phyloP scores from a whole-genome alignment of 2,888 invertebrate species.

The Pristionchus japonicus region DNA sequence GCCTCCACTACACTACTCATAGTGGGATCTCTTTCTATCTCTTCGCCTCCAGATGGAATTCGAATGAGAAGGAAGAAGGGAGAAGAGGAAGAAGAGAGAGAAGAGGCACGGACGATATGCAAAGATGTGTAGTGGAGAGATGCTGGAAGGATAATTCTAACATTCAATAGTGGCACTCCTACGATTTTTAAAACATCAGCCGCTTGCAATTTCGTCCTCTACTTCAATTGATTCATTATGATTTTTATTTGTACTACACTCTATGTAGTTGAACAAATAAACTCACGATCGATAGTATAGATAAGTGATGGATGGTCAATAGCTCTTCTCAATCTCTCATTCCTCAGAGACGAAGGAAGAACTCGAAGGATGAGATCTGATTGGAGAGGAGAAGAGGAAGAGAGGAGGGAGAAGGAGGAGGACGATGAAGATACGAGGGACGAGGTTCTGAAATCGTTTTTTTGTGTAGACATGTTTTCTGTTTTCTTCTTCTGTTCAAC shows the following conservation, averaged over 20 bases:
- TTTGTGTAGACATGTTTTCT: too few relatives aligned
- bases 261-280: too few relatives aligned
- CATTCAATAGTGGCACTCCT: not conserved
- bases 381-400: conserved; percentile 19
- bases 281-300: conserved; percentile 23
- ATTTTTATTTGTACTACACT: too few relatives aligned
- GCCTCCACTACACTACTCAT: not conserved
- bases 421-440: not conserved
- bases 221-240: too few relatives aligned
- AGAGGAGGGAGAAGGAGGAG: not conserved
- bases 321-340: not conserved
- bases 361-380: conserved; percentile 16
- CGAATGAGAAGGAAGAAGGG: conserved; percentile 28
- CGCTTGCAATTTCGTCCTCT: too few relatives aligned
- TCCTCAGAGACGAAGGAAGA: conserved; percentile 16
- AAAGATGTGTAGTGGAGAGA: not conserved
- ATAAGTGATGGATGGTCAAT: conserved; percentile 30
- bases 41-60: not conserved
- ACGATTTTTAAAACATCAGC: too few relatives aligned
- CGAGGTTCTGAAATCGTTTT: not conserved
- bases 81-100: not conserved
- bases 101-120: conserved; percentile 7
- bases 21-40: not conserved
- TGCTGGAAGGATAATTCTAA: not conserved
- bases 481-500: too few relatives aligned